Base-by-base conservation (phyloP, 2,113 vertebrate species). In the Tursiops truncatus region DNA sequence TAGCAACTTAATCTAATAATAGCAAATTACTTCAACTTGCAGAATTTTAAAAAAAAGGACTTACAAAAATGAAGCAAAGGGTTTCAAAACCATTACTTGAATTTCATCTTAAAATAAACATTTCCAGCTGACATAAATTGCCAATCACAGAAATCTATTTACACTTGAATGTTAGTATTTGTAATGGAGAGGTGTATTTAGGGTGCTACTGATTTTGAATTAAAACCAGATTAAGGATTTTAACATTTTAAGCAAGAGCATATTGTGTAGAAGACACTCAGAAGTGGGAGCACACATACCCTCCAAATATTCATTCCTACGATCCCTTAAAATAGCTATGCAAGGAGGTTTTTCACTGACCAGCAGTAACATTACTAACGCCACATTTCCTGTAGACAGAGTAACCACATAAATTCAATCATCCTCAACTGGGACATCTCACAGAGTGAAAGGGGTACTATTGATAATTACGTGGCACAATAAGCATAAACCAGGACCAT, bases 21-120 rank as follows among this genome's bases (percentile, higher is more conserved):
- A 94, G 44, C 7, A 87, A 92, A 73, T 81, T 74, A 94, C 5
- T 33, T 97, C 58, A 94, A 70, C 9, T 93, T 91, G 3, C 12
- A 91, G 53, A 95, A 68, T 41, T 89, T 44, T 3, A 44, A 23
- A 85, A 50, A 87, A 94, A 92, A 92, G 53, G 5, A 88, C 44
- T 92, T 92, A 90, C 13, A 47, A 97, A 97, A 94, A 92, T 60
- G 21, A 91, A 94, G 21, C 76, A 85, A 95, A 96, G 88, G 79
- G 13, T 76, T 96, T 95, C 28, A 86, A 86, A 95, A 86, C 20
- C 31, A 44, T 91, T 91, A 85, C 25, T 13, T 74, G 56, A 93
- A 84, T 38, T 92, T 96, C 26, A 71, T 80, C 33, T 94, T 90
- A 94, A 79, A 91, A 88, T 38, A 73, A 92, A 67, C 28, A 92